A percentile compares a stretch with the other conserved stretches of the same genome.
These are phyloP conservation scores for Antheraea pernyi DNA, from an alignment of 1,140 invertebrate genomes.

Conservation along the genomic window DNA sequence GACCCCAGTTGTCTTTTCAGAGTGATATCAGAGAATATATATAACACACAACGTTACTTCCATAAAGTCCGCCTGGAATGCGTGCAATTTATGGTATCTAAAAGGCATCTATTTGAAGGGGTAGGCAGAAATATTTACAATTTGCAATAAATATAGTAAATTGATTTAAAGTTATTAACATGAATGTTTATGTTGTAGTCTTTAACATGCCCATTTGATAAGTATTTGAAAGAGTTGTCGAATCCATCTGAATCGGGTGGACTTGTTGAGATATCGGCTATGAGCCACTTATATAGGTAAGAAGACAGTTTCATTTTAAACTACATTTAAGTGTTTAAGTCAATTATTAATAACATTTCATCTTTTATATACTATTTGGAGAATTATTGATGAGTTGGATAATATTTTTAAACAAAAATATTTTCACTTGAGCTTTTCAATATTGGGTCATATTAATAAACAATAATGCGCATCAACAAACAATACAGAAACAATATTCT, in stretches of 20 bases:
- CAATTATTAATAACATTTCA: neutral
- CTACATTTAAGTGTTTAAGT: neutral
- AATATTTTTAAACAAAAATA: no score
- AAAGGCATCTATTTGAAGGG: conserved; percentile 75
- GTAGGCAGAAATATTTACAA: conserved; percentile 32
- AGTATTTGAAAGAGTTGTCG: conserved; percentile 84
- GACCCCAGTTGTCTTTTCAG: conserved; percentile 93
- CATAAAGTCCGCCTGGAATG: conserved; percentile 86
- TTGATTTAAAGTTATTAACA: conserved; percentile 32
- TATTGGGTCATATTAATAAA: no score
- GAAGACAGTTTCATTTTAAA: conserved; percentile 24
- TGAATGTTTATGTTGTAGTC: conserved; percentile 75
- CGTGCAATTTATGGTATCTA: conserved; percentile 84
- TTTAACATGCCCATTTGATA: conserved; percentile 80
- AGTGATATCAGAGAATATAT: conserved; percentile 91
- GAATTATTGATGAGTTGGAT: no score
- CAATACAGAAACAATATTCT: no score
- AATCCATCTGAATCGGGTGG: conserved; percentile 85
- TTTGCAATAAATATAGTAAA: conserved; percentile 12
- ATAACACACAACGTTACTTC: conserved; percentile 88
- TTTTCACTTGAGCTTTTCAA: no score
- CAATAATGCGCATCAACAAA: no score
- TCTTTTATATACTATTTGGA: no score
- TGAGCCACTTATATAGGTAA: conserved; percentile 85
- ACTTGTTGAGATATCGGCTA: conserved; percentile 84